Evolutionary conservation across 1,140 invertebrate species (phyloP), one percentile per base, ranked within the genome.

Genomic region (Lepidostoma basale): DNA sequence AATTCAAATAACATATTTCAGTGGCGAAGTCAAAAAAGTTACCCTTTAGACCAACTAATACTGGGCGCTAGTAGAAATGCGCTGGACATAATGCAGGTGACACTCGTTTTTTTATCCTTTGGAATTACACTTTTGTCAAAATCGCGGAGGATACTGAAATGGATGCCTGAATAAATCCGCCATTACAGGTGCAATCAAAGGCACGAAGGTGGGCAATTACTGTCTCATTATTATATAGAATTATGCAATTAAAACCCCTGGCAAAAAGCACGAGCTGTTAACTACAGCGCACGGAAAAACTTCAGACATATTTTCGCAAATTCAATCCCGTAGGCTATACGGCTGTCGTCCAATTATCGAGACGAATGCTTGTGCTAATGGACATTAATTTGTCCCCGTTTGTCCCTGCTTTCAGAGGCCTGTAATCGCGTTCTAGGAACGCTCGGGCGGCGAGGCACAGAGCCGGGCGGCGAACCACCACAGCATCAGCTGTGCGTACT

Each of bases 341-440:
- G 54, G 42, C 60, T 52, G 39, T 25, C 33, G 49, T 26, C 49
- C 60, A 71, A 71, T 71, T 71, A 71, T 68, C 65, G 47, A 59
- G 42, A n/a, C 16, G 36, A 62, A 45, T 42, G 25, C 25, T 28
- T 44, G 23, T 62, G 39, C 40, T 62, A 68, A 71, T 71, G 65
- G 69, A 62, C 69, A 64, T 68, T 72, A 68, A 72, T 72, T 72
- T 72, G 70, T 72, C 70, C 26, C 45, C 62, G 67, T 72, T 68
- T 72, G 70, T 68, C 62, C 28, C 52, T n/a, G 59, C 65, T 52
- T 58, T 62, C 62, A 62, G 49, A n/a, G 33, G 49, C 25, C 30
- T 40, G 47, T 71, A 71, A 72, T 72, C 52, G 59, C 56, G 22
- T 72, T 68, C 70, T 68, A 45, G 70, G 70, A 72, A 72, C 25